A percentile compares a stretch with the other conserved stretches of the same genome.
phyloP scores from a whole-genome alignment of 2,797 vertebrate species.

The Eulemur mongoz region DNA sequence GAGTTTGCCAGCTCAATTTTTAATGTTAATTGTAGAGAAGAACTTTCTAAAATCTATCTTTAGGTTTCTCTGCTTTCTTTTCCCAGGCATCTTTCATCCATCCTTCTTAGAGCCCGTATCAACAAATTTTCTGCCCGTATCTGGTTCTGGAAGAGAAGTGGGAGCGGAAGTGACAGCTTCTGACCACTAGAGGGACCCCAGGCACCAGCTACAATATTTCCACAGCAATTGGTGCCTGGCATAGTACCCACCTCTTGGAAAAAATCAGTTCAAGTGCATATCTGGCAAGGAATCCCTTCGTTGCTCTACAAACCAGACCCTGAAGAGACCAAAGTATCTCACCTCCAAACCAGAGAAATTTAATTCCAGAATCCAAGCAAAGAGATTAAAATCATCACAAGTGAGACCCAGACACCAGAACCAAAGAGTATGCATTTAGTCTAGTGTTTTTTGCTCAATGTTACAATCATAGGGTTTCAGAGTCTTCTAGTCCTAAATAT shows the following conservation, averaged over 20 bases:
- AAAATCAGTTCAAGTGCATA: constrained; percentile 45
- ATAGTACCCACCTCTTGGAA: neutral
- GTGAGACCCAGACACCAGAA: neutral
- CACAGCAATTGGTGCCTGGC: neutral
- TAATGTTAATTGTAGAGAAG: neutral
- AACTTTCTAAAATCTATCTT: neutral
- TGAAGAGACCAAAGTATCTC: neutral
- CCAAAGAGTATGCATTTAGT: constrained; percentile 3
- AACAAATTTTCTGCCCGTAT: neutral
- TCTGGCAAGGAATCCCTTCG: constrained; percentile 35
- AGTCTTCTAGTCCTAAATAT: neutral
- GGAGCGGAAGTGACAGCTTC: neutral
- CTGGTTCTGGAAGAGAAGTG: neutral
- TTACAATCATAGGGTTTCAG: neutral
- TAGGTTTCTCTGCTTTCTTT: neutral
- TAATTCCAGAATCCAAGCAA: constrained; percentile 29
- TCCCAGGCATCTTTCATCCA: neutral
- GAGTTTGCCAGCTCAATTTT: neutral
- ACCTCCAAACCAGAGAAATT: neutral
- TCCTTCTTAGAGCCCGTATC: neutral
- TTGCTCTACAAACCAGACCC: neutral
- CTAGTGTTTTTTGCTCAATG: neutral
- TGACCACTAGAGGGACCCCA: constrained; percentile 73
- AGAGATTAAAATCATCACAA: constrained; percentile 30
- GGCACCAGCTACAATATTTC: constrained; percentile 37